Evolutionary conservation across 2,113 vertebrate species (phyloP).

Genomic region (Struthidea cinerea): DNA sequence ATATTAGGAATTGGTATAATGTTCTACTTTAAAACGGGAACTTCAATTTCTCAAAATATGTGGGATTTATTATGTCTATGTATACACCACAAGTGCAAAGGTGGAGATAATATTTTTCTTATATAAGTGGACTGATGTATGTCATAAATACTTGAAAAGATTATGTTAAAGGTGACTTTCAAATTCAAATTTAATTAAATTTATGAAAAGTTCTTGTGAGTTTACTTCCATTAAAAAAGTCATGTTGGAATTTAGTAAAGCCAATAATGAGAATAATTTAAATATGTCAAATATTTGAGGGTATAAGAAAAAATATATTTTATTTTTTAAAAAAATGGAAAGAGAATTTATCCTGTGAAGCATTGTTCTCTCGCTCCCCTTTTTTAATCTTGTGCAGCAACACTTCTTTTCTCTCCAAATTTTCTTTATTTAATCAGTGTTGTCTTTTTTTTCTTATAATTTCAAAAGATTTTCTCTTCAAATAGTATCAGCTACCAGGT

Average conservation of each 20-base stretch:
- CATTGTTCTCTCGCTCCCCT: rapidly evolving
- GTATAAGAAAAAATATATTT: neutral
- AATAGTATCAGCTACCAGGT: neutral
- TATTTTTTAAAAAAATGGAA: neutral
- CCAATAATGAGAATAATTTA: neutral
- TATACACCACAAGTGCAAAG: neutral
- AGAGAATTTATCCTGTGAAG: rapidly evolving
- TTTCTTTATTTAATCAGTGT: neutral
- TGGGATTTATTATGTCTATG: neutral
- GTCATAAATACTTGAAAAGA: neutral
- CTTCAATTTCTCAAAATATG: neutral
- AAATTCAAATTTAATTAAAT: neutral
- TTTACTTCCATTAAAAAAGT: neutral
- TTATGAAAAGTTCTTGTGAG: neutral
- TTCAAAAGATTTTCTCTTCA: neutral
- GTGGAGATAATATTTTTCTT: neutral
- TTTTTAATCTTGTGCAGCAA: neutral
- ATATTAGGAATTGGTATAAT: neutral
- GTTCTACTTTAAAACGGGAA: neutral
- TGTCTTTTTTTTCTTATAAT: neutral
- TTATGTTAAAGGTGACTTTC: neutral
- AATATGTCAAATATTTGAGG: neutral
- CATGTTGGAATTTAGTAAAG: neutral
- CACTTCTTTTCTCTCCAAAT: neutral
- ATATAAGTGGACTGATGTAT: neutral